Base-by-base conservation (phyloP, 2,888 invertebrate genomes). In the Girardia tigrina region DNA sequence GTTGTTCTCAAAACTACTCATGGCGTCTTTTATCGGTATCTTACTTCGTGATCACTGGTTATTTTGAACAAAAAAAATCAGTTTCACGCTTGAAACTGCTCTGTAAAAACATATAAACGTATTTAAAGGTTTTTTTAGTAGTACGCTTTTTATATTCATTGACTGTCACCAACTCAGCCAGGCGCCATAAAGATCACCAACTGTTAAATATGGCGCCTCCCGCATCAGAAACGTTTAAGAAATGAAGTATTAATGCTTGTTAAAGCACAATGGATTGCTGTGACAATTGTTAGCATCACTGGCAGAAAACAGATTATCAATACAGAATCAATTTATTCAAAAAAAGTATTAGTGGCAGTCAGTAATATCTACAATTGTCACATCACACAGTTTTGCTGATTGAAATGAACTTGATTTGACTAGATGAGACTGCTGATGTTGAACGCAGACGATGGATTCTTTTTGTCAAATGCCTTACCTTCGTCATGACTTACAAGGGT, bases 291-390 rank as follows among this genome's bases (percentile, higher is more conserved):
- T 56, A 56, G 56, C 56, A 56, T 4, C 4, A n/a, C n/a, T 56
- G 56, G 12, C 8, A 36, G 16, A 36, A 36, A 12, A 36, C 8
- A 36, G 16, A 4, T 56, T 56, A 56, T 56, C 56, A 56, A 56
- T 56, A 56, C 56, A 12, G 56, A 56, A 56, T 56, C 56, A 56
- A 56, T 56, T 56, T 56, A 56, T 56, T 56, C 56, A 56, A 56
- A 56, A 56, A 56, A 56, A 56, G 56, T 56, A 56, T 56, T 56
- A n/a, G 56, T 56, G 56, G 56, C 56, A 12, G 56, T 56, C 4
- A 56, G 56, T 56, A 56, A 56, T 56, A 56, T 56, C 56, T 56
- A 56, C 56, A 56, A 56, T 56, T 56, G 56, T 56, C 56, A 56
- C 56, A 56, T 56, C 56, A 56, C 56, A 56, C 56, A 56, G 56